These are phyloP conservation scores for Decapterus maruadsi DNA, from an alignment of 2,797 vertebrate species.

Conservation along the genomic window DNA sequence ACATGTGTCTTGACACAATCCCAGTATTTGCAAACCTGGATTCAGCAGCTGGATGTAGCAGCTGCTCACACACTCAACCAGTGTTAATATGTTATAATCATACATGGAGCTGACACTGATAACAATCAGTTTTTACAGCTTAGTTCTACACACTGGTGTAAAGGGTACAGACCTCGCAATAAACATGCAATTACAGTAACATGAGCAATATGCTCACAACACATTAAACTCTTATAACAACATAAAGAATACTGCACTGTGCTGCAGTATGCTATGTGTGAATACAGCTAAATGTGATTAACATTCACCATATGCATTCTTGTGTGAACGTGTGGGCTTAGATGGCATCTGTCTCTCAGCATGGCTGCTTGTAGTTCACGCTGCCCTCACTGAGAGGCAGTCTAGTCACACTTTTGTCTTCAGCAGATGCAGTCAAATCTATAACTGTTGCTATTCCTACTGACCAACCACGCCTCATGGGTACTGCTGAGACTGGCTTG, in stretches of 20 bases:
- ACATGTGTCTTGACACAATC: not conserved
- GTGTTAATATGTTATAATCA: slow-evolving; percentile 12
- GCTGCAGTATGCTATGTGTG: not conserved
- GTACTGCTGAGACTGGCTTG: slow-evolving; percentile 53
- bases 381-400: slow-evolving; percentile 70
- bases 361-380: slow-evolving; percentile 48
- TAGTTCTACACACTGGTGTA: not conserved
- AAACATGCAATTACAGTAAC: not conserved
- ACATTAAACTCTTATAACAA: not conserved
- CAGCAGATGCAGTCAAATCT: not conserved
- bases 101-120: not conserved
- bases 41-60: slow-evolving; percentile 39
- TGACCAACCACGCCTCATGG: slow-evolving; percentile 61
- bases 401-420: slow-evolving; percentile 53
- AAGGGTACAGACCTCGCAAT: not conserved
- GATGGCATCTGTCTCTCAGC: not conserved
- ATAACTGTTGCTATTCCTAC: slow-evolving; percentile 47
- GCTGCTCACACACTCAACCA: slow-evolving; percentile 27
- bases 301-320: not conserved
- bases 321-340: not conserved
- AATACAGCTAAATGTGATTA: not conserved
- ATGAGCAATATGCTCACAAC: not conserved
- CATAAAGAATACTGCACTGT: not conserved
- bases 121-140: not conserved
- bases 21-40: not conserved